A percentile compares a stretch with the other conserved stretches of the same genome.
These are phyloP conservation scores for Cirrhinus mrigala DNA, from an alignment of 2,797 vertebrate species.

Conservation along the genomic window DNA sequence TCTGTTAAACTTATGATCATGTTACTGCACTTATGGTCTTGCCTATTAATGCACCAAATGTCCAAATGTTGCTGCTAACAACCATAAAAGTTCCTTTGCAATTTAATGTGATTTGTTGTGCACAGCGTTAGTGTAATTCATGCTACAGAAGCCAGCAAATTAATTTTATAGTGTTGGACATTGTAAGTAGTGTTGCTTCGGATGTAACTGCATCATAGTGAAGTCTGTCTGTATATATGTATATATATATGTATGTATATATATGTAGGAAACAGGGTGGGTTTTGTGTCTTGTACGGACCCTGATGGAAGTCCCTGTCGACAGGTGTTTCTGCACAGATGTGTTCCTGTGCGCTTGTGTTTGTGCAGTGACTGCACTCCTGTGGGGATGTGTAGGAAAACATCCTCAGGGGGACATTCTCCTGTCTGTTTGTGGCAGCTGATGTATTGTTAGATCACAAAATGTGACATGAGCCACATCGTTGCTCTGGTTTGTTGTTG, in stretches of 20 bases:
- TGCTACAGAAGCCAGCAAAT: no score
- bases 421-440: background rate
- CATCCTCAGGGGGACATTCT: constrained; percentile 10
- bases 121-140: background rate
- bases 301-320: constrained; percentile 32
- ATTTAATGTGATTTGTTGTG: background rate
- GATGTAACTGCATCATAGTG: background rate
- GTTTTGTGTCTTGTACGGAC: background rate
- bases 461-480: constrained; percentile 8
- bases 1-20: background rate
- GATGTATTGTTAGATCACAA: constrained; percentile 9
- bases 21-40: background rate
- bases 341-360: constrained; percentile 39
- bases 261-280: background rate
- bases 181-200: background rate
- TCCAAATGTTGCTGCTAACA: no score
- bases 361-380: constrained; percentile 44
- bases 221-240: constrained; percentile 4
- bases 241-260: no score
- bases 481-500: background rate
- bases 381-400: constrained; percentile 24
- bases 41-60: background rate
- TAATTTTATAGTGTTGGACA: background rate
- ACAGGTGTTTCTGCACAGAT: constrained; percentile 33
- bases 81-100: no score